Percentiles rank a stretch among this genome's conserved stretches.
phyloP scores from a whole-genome alignment of 2,888 invertebrate species.

The Limnephilus marmoratus region DNA sequence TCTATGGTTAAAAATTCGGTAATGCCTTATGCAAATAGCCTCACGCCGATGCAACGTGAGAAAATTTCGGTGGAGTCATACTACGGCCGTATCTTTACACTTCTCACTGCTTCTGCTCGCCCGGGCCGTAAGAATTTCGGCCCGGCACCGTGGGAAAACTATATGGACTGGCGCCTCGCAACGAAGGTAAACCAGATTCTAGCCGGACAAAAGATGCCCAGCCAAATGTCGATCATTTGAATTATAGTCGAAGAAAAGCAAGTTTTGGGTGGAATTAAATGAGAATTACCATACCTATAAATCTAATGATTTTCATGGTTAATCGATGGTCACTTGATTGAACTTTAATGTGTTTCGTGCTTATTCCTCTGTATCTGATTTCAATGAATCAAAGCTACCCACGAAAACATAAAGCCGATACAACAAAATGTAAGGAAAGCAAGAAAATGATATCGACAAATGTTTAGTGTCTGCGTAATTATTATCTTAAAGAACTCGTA shows the following conservation, averaged over 20 bases:
- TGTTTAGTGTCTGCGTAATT: no score
- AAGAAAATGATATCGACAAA: no score
- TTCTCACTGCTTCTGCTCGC: not conserved
- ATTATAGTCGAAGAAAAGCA: not conserved
- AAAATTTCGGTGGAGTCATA: constrained; percentile 23
- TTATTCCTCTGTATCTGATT: not conserved
- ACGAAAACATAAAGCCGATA: no score
- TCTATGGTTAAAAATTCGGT: constrained; percentile 49
- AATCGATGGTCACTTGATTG: not conserved
- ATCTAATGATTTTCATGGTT: not conserved
- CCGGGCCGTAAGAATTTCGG: not conserved
- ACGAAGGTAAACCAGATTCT: not conserved
- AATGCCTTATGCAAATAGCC: constrained; percentile 51
- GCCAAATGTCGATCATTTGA: not conserved
- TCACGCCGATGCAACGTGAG: constrained; percentile 52
- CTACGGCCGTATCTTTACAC: not conserved
- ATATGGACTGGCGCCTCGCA: not conserved
- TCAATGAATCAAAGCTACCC: not conserved
- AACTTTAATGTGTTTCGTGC: not conserved
- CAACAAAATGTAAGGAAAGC: no score
- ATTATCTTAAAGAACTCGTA: no score
- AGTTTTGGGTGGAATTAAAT: not conserved
- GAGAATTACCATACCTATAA: not conserved
- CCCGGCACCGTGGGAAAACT: constrained; percentile 41
- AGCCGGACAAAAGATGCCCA: not conserved